Evolutionary conservation across 2,888 invertebrate genomes (phyloP).

Genomic region (Cosmorhoe ocellata): DNA sequence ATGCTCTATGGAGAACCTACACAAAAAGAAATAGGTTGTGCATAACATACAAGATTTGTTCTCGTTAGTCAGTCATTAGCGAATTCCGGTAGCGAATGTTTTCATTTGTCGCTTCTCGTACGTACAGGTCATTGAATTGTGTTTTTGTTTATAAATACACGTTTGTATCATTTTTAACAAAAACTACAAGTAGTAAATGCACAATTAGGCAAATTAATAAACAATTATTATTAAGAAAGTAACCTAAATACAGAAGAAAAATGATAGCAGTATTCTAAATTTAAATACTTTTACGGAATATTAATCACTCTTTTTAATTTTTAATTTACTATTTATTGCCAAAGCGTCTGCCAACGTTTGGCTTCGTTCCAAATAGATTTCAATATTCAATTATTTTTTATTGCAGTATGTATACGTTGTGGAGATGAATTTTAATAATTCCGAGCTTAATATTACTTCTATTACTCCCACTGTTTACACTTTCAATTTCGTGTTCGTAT

Average conservation of each 20-base stretch:
- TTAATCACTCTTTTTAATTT: constrained; percentile 7
- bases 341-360: constrained; percentile 23
- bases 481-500: constrained; percentile 41
- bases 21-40: too few species aligned
- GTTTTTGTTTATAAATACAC: constrained; percentile 52
- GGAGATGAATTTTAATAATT: constrained; percentile 28
- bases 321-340: constrained; percentile 10
- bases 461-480: constrained; percentile 42
- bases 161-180: constrained; percentile 10
- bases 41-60: constrained; percentile 19
- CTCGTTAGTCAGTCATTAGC: constrained; percentile 55
- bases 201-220: too few species aligned
- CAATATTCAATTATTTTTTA: constrained; percentile 28
- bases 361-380: constrained; percentile 26
- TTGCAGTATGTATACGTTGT: constrained; percentile 20
- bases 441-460: constrained; percentile 29
- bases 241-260: too few species aligned
- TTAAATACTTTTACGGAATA: constrained; percentile 4
- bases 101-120: constrained; percentile 47
- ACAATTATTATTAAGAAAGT: too few species aligned
- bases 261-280: too few species aligned
- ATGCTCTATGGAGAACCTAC: too few species aligned
- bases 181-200: constrained; percentile 2
- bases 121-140: constrained; percentile 65
- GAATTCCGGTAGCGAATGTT: constrained; percentile 62